phyloP scores from a whole-genome alignment of 2,888 invertebrate species.

The Sphaerophoria taeniata region DNA sequence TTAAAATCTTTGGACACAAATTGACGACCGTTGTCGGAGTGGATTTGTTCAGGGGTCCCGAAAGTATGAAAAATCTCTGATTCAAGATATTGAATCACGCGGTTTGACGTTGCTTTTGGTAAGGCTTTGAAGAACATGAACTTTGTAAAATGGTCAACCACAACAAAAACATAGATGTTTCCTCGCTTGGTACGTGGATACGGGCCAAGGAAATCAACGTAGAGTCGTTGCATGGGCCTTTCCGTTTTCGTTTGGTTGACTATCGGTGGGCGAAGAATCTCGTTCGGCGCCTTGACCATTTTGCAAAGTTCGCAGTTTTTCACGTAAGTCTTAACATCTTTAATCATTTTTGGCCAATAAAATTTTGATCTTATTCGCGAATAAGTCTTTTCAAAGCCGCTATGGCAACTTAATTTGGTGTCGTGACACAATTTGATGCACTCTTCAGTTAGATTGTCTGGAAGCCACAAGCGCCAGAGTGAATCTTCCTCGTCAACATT shows the following conservation, averaged over 20 bases:
- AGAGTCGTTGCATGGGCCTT: constrained; percentile 7
- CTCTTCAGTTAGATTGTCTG: no score
- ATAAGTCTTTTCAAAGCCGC: constrained; percentile 5
- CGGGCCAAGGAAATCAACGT: constrained; percentile 5
- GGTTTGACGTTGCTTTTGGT: constrained; percentile 12
- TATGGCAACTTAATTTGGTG: constrained; percentile 7
- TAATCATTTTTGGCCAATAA: constrained; percentile 1
- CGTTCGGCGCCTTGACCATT: constrained; percentile 1
- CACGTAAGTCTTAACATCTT: not conserved
- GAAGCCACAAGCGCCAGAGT: no score
- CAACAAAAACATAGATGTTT: not conserved
- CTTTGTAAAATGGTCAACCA: constrained; percentile 3
- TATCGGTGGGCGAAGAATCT: constrained; percentile 10
- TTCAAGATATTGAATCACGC: no score
- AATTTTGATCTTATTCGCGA: not conserved
- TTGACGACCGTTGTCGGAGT: no score
- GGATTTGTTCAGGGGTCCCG: no score
- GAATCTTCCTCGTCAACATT: no score
- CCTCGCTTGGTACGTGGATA: constrained; percentile 2
- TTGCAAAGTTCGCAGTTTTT: constrained; percentile 8
- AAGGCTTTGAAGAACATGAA: not conserved
- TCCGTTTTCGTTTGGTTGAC: not conserved
- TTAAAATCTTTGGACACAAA: no score
- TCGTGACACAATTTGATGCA: no score
- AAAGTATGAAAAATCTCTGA: no score